Evolutionary conservation across 2,888 invertebrate species (phyloP).

Genomic region (Clunio marinus): DNA sequence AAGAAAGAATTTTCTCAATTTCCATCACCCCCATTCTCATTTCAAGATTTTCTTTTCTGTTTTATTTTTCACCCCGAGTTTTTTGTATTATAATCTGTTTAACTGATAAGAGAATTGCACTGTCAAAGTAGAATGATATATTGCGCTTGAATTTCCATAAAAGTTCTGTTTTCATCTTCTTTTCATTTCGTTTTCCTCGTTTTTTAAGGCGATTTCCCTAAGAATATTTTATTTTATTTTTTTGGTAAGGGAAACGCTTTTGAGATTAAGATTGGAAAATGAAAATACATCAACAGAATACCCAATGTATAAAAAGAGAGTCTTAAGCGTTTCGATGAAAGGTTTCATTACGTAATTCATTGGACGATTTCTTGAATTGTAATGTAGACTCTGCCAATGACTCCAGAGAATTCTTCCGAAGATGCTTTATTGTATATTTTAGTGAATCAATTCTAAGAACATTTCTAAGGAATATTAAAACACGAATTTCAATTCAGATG

Average conservation of each 20-base stretch:
- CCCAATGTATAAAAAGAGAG: neutral
- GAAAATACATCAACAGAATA: conserved; percentile 19
- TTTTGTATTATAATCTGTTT: conserved; percentile 27
- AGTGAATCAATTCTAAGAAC: no score
- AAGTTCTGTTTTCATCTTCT: conserved; percentile 29
- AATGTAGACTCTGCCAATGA: no score
- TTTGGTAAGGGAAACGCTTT: neutral
- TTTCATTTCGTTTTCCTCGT: conserved; percentile 1
- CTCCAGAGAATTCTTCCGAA: no score
- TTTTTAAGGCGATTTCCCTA: neutral
- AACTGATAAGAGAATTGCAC: conserved; percentile 39
- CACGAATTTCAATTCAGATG: no score
- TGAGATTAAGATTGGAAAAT: conserved; percentile 24
- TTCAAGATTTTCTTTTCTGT: neutral
- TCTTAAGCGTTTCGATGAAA: neutral
- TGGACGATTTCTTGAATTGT: no score
- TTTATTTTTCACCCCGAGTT: neutral
- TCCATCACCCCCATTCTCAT: neutral
- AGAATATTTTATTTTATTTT: no score
- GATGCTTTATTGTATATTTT: no score
- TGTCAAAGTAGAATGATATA: conserved; percentile 37
- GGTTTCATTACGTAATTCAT: neutral
- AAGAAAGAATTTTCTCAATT: neutral
- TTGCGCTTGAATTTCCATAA: conserved; percentile 38
- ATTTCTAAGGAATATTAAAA: no score